Percentiles rank a stretch among this genome's conserved stretches.
phyloP scores from a whole-genome alignment of 2,888 invertebrate genomes.

The Pheosia tremula region DNA sequence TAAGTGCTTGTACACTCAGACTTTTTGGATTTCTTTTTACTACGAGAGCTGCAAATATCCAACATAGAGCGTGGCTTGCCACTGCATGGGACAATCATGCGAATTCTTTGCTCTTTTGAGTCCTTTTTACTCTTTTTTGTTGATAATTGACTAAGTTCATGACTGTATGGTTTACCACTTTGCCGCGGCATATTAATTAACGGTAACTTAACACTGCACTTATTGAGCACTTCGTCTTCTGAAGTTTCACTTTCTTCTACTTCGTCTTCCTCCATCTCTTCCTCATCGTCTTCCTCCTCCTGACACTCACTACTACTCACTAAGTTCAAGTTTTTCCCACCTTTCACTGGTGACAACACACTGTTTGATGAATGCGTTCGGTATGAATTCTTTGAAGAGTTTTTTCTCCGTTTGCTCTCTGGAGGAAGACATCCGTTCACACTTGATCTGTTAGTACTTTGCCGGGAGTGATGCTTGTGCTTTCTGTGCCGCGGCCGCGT shows the following conservation, averaged over 20 bases:
- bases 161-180: constrained; percentile 83
- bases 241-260: constrained; percentile 66
- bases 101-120: constrained; percentile 69
- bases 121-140: constrained; percentile 78
- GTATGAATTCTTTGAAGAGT: constrained; percentile 68
- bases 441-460: constrained; percentile 58
- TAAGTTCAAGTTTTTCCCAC: constrained; percentile 82
- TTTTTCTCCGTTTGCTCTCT: constrained; percentile 73
- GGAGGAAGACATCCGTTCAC: constrained; percentile 69
- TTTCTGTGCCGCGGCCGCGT: constrained; percentile 70
- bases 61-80: constrained; percentile 82
- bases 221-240: constrained; percentile 77
- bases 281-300: constrained; percentile 48
- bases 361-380: constrained; percentile 66
- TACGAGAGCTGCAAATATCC: constrained; percentile 73
- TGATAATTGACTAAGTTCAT: constrained; percentile 84
- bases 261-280: constrained; percentile 45
- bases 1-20: constrained; percentile 76
- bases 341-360: constrained; percentile 72
- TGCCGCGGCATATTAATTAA: constrained; percentile 69
- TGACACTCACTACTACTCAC: constrained; percentile 81
- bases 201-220: constrained; percentile 78
- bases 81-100: constrained; percentile 73
- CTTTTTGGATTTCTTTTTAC: constrained; percentile 80
- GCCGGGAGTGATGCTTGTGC: constrained; percentile 73